Evolutionary conservation across 2,888 invertebrate species (phyloP).

Genomic region (Bugula neritina): DNA sequence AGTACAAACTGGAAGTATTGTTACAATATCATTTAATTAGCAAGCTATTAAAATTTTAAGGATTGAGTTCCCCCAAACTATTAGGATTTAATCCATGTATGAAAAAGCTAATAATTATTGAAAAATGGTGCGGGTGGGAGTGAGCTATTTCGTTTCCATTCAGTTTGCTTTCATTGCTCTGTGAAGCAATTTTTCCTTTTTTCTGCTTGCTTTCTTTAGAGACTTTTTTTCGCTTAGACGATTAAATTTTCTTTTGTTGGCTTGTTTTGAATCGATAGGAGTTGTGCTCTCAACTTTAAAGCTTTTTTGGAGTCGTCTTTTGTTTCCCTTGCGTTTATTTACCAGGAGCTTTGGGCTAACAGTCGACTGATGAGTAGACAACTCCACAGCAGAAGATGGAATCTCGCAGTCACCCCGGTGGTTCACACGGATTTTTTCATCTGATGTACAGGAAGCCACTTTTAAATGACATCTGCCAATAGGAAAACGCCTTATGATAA

Average conservation of each 20-base stretch:
- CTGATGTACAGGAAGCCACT: neutral
- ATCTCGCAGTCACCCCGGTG: neutral
- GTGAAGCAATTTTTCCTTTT: neutral
- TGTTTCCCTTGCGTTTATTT: neutral
- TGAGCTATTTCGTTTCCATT: too few relatives aligned
- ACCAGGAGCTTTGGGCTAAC: neutral
- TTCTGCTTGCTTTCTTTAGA: neutral
- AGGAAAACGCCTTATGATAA: too few relatives aligned
- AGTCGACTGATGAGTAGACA: neutral
- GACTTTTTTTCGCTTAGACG: neutral
- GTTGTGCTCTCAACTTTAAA: neutral
- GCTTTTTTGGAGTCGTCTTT: neutral
- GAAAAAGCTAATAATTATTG: too few relatives aligned
- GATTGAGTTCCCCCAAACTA: too few relatives aligned
- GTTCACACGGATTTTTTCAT: neutral
- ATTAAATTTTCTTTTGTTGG: neutral
- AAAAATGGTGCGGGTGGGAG: too few relatives aligned
- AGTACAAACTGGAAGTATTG: too few relatives aligned
- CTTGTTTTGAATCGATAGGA: neutral
- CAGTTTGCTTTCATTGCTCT: neutral
- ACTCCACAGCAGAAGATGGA: neutral
- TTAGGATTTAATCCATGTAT: too few relatives aligned
- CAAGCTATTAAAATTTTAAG: too few relatives aligned
- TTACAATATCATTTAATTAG: too few relatives aligned
- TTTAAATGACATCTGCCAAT: slow-evolving; percentile 13